Base-by-base conservation (phyloP, 2,113 vertebrate genomes). In the Peromyscus maniculatus region DNA sequence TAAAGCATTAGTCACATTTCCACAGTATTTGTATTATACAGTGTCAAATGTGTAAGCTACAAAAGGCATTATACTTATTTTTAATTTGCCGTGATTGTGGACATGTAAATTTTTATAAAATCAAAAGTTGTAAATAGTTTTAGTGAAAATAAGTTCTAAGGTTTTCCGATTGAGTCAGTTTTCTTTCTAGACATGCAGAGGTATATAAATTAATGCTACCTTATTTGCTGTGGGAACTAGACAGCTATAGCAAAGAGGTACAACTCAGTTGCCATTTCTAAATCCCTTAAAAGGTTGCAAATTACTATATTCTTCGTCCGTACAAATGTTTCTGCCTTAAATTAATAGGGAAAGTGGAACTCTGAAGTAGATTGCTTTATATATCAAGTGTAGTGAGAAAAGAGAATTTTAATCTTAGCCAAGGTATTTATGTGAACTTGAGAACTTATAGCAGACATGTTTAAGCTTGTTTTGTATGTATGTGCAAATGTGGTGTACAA, bases 1-100 rank as follows among this genome's bases (percentile, higher is more conserved):
- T 98, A 79, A 78, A 91, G 96, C 93, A 67, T 89, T 91, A 93
- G 96, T 97, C 91, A 96, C 83, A 94, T 95, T 96, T 94, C 74
- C 87, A 96, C 64, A 93, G 57, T 31, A 78, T 91, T 97, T 94
- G 43, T 96, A 92, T 96, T 97, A 19, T 94, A 95, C 64, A 91
- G 26, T 96, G 83, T 90, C 43, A 69, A 80, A 94, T 64, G 46
- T 96, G 91, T 97, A 96, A 96, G 78, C 79, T 96, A 95, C 79
- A 91, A 86, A 98, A 83, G n/a, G 22, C 93, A 78, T 95, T 96
- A 66, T 93, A 2, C 62, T 46, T 96, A 24, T 94, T 93, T 96
- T 96, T 96, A 78, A 96, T 97, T 97, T 96, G 46, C 62, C 19
- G 84, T 97, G 62, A 19, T 91, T 95, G 72, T 52, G 86, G 57